Conservation (phyloP, 2,888 invertebrate genomes). For the Sphaeridia pumilis region DNA sequence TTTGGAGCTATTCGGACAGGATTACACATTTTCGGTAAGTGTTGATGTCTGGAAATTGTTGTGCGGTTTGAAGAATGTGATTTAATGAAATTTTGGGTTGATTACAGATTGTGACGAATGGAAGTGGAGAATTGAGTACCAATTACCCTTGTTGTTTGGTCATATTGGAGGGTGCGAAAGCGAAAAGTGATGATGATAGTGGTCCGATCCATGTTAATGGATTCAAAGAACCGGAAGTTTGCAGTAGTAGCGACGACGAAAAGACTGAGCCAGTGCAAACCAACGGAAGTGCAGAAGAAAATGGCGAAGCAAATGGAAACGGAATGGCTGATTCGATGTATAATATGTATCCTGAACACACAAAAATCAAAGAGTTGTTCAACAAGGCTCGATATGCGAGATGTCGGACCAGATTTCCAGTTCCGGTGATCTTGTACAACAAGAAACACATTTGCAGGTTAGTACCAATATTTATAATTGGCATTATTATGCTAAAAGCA, state of each 20-base stretch:
- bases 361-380: conserved; percentile 52
- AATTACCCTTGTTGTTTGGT: conserved; percentile 60
- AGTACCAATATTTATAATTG: no score
- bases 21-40: conserved; percentile 52
- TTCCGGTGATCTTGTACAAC: conserved; percentile 63
- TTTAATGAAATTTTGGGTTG: background rate
- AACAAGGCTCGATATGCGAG: conserved; percentile 57
- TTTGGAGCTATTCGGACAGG: conserved; percentile 52
- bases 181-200: background rate
- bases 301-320: background rate
- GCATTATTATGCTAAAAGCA: no score
- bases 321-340: conserved; percentile 5
- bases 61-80: no score
- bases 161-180: conserved; percentile 45
- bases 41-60: no score
- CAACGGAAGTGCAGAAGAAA: background rate
- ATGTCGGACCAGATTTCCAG: conserved; percentile 61
- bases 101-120: conserved; percentile 47
- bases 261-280: background rate
- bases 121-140: conserved; percentile 53
- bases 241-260: background rate
- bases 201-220: background rate
- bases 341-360: conserved; percentile 35
- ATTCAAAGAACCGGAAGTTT: background rate
- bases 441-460: conserved; percentile 56